Evolutionary conservation across 2,888 invertebrate genomes (phyloP).

Genomic region (Trichogramma evanescens): DNA sequence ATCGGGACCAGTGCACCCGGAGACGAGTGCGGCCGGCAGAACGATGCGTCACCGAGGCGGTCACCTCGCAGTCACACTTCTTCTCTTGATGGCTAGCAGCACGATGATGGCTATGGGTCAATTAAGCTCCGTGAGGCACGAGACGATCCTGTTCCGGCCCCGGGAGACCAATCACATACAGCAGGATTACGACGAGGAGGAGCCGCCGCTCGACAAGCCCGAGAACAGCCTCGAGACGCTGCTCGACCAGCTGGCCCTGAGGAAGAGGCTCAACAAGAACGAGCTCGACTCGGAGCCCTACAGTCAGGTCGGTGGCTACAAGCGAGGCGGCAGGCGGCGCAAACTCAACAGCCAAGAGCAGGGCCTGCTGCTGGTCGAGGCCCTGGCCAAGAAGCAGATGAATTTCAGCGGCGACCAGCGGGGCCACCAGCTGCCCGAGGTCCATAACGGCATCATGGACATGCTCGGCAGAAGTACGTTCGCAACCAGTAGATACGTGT

Average conservation of each 20-base stretch:
- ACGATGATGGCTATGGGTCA: no score
- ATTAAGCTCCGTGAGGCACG: neutral
- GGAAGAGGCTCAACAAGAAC: no score
- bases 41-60: no score
- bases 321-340: conserved; percentile 42
- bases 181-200: neutral
- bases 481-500: neutral
- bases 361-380: conserved; percentile 66
- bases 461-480: conserved; percentile 72
- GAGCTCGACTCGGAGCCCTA: neutral
- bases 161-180: neutral
- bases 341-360: conserved; percentile 64
- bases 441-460: conserved; percentile 67
- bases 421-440: conserved; percentile 45
- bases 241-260: neutral
- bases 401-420: conserved; percentile 48
- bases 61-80: no score
- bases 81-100: no score
- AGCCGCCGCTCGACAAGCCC: conserved; percentile 1
- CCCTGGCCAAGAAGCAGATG: conserved; percentile 61
- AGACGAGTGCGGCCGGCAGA: no score
- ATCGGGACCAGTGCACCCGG: no score
- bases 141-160: neutral
- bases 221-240: neutral
- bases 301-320: neutral